These are phyloP conservation scores for Darevskia mixta DNA, from an alignment of 2,797 vertebrate species.

Conservation along the genomic window DNA sequence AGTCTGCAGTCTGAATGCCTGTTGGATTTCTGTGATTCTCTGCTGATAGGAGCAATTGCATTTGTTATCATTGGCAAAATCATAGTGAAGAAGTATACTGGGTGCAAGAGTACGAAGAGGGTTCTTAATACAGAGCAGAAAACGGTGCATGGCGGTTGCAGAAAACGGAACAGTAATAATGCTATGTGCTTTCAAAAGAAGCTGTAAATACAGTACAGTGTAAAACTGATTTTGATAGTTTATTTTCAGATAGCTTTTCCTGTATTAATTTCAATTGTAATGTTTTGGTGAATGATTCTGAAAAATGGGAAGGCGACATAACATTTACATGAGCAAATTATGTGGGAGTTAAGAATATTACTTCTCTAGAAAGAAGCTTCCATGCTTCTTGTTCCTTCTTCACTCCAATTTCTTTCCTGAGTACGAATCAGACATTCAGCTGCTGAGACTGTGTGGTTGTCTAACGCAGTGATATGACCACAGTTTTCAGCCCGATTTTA, in stretches of 20 bases:
- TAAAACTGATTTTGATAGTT: neutral
- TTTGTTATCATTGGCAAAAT: constrained; percentile 1
- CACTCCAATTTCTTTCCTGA: neutral
- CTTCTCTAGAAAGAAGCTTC: neutral
- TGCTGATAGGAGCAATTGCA: neutral
- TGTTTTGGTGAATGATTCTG: neutral
- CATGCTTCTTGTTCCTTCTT: neutral
- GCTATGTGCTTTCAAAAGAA: neutral
- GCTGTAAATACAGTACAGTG: neutral
- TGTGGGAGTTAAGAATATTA: neutral
- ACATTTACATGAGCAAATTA: neutral
- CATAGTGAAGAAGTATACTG: neutral
- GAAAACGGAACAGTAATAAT: neutral
- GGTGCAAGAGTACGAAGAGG: neutral
- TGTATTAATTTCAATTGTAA: neutral
- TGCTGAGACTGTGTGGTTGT: neutral
- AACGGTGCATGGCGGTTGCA: neutral
- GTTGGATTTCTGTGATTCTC: neutral
- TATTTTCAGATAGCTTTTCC: neutral
- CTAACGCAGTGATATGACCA: no score
- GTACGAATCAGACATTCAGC: neutral
- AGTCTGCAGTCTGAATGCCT: neutral
- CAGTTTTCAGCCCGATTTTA: neutral
- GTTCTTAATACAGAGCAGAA: neutral
- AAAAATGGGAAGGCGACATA: neutral